phyloP scores from a whole-genome alignment of 2,888 invertebrate species.

The Itoplectis maculator region DNA sequence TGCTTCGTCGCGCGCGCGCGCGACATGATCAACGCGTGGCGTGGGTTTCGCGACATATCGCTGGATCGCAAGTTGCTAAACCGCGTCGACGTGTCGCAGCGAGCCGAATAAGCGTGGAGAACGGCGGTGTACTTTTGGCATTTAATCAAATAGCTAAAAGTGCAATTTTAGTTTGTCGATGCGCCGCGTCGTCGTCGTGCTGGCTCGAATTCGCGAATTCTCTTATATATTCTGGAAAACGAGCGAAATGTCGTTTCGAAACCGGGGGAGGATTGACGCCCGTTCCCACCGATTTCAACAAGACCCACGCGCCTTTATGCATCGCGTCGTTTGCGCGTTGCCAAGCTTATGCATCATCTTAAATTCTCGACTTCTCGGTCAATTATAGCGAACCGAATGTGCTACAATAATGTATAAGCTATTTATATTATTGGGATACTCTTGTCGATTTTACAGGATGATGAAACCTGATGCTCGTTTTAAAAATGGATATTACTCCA shows the following conservation, averaged over 20 bases:
- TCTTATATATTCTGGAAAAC: slow-evolving; percentile 51
- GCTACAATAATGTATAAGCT: slow-evolving; percentile 12
- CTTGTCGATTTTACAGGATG: background rate
- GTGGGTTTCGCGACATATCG: slow-evolving; percentile 32
- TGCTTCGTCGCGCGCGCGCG: no score
- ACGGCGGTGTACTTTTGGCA: slow-evolving; percentile 40
- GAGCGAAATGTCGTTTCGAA: slow-evolving; percentile 39
- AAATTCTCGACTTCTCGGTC: slow-evolving; percentile 24
- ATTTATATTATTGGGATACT: background rate
- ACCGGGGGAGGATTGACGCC: slow-evolving; percentile 34
- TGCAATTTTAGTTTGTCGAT: slow-evolving; percentile 19
- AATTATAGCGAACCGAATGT: slow-evolving; percentile 24
- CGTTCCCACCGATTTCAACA: slow-evolving; percentile 34
- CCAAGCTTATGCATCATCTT: slow-evolving; percentile 46
- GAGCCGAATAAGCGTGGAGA: background rate
- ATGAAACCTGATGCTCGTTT: background rate
- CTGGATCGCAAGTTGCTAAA: slow-evolving; percentile 39
- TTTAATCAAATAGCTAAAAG: slow-evolving; percentile 53
- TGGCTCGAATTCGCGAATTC: slow-evolving; percentile 36
- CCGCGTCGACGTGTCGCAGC: slow-evolving; percentile 23
- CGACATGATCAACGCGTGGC: slow-evolving; percentile 5
- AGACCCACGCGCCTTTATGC: slow-evolving; percentile 21
- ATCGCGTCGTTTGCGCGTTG: slow-evolving; percentile 28
- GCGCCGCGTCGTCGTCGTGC: background rate
- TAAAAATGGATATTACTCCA: background rate